Evolutionary conservation across 2,888 invertebrate genomes (phyloP).

Genomic region (Pelosia muscerda): DNA sequence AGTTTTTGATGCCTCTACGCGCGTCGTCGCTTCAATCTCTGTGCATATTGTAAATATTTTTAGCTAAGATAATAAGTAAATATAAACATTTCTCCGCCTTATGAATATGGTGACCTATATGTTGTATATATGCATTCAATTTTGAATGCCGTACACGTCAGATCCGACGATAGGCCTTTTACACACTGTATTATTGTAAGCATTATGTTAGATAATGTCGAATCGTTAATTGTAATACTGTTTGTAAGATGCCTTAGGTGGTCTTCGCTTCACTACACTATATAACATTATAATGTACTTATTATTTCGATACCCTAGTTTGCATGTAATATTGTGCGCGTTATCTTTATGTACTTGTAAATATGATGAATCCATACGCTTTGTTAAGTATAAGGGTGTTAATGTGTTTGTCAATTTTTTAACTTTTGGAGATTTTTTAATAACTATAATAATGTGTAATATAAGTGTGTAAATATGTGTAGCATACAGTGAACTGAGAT

Average conservation of each 20-base stretch:
- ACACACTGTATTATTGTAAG: constrained; percentile 40
- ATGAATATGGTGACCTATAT: constrained; percentile 72
- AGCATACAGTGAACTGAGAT: constrained; percentile 74
- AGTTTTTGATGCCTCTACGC: constrained; percentile 65
- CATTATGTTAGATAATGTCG: constrained; percentile 9
- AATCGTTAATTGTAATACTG: constrained; percentile 24
- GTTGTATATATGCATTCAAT: constrained; percentile 54
- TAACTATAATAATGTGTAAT: constrained; percentile 63
- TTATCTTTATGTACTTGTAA: constrained; percentile 78
- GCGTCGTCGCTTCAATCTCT: constrained; percentile 75
- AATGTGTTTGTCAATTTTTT: constrained; percentile 85
- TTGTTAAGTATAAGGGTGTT: constrained; percentile 84
- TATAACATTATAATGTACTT: constrained; percentile 72
- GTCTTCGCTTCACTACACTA: constrained; percentile 52
- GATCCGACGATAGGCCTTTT: constrained; percentile 46
- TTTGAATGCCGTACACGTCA: constrained; percentile 50
- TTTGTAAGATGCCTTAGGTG: constrained; percentile 49
- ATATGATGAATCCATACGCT: constrained; percentile 86
- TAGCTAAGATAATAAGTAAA: constrained; percentile 64
- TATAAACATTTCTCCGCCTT: constrained; percentile 79
- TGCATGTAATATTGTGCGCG: constrained; percentile 77
- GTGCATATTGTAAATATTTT: constrained; percentile 84
- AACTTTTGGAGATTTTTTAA: constrained; percentile 79
- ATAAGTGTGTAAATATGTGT: constrained; percentile 76
- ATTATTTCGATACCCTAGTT: constrained; percentile 79